Base-by-base conservation (phyloP, 53 echinoderm and acorn worm species). In the Paracentrotus lividus region DNA sequence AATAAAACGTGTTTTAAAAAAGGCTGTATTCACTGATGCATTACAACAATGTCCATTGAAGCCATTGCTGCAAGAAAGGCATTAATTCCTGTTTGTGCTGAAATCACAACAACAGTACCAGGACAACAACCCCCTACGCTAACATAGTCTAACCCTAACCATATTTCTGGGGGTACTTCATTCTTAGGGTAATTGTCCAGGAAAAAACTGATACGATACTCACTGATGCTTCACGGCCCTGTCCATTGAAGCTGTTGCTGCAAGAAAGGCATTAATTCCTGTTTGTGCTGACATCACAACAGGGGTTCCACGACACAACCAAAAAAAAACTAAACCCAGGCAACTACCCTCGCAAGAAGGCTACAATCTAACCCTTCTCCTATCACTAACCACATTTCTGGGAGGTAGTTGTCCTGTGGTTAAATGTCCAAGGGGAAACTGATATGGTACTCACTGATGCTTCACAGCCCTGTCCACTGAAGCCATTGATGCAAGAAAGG, bases 81-180 rank as follows among this genome's bases (percentile, higher is more conserved):
- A 93, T 49, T 97, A 97, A 86, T 93, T 93, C 14, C 97, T 94
- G 75, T 97, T 96, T 53, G 94, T 47, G 49, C 92, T 95, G 38
- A 96, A 94, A 84, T 99, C 99, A 92, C 99, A 99, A 57, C 97
- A 96, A 2, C 96, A n/a, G n/a, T n/a, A n/a, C n/a, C n/a, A n/a
- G n/a, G n/a, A n/a, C n/a, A n/a, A n/a, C n/a, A n/a, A n/a, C n/a
- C n/a, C n/a, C n/a, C n/a, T n/a, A n/a, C n/a, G n/a, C n/a, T n/a
- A n/a, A n/a, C n/a, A n/a, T n/a, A n/a, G n/a, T n/a, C n/a, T n/a
- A n/a, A n/a, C n/a, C n/a, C n/a, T n/a, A n/a, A n/a, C n/a, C n/a
- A n/a, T n/a, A n/a, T n/a, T n/a, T n/a, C n/a, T n/a, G n/a, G n/a
- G n/a, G n/a, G n/a, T n/a, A n/a, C n/a, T n/a, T n/a, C n/a, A n/a